Evolutionary conservation across 2,888 invertebrate species (phyloP).

Genomic region (Tinea trinotella): DNA sequence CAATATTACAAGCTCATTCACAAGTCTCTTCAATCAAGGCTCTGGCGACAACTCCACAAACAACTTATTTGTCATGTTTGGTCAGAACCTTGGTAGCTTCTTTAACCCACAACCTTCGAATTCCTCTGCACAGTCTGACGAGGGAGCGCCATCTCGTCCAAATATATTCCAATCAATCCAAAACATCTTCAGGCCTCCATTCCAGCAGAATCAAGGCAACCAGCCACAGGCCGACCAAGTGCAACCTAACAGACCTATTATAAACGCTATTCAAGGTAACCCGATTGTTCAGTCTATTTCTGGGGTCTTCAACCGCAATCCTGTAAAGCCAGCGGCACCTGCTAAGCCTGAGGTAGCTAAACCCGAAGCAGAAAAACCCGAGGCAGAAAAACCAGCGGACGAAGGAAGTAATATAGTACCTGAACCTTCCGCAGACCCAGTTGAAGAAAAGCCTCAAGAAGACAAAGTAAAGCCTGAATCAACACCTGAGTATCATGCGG

Average conservation of each 20-base stretch:
- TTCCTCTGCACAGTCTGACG: slow-evolving; percentile 28
- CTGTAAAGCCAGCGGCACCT: not conserved
- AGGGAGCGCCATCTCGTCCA: slow-evolving; percentile 22
- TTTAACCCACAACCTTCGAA: slow-evolving; percentile 23
- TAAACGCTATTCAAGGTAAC: slow-evolving; percentile 34
- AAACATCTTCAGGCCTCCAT: slow-evolving; percentile 25
- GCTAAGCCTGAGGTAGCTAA: slow-evolving; percentile 9
- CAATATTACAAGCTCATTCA: slow-evolving; percentile 26
- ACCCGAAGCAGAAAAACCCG: slow-evolving; percentile 17
- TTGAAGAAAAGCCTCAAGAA: not conserved
- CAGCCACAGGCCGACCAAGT: slow-evolving; percentile 23
- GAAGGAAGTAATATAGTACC: slow-evolving; percentile 26
- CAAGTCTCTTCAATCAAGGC: slow-evolving; percentile 22
- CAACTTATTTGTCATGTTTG: slow-evolving; percentile 23
- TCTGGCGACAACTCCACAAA: slow-evolving; percentile 15
- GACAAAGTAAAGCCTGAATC: not conserved
- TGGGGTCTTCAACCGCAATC: slow-evolving; percentile 22
- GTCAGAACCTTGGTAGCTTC: slow-evolving; percentile 26
- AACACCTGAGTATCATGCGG: not conserved
- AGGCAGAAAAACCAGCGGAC: slow-evolving; percentile 19
- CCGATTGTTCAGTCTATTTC: slow-evolving; percentile 22
- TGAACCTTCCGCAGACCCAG: slow-evolving; percentile 1
- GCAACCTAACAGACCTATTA: slow-evolving; percentile 30
- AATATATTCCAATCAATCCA: slow-evolving; percentile 28
- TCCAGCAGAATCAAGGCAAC: slow-evolving; percentile 15